Percentiles rank a stretch among this genome's conserved stretches.
These are phyloP conservation scores for Chrysochloris asiatica DNA, from an alignment of 2,113 vertebrate genomes.

Conservation along the genomic window DNA sequence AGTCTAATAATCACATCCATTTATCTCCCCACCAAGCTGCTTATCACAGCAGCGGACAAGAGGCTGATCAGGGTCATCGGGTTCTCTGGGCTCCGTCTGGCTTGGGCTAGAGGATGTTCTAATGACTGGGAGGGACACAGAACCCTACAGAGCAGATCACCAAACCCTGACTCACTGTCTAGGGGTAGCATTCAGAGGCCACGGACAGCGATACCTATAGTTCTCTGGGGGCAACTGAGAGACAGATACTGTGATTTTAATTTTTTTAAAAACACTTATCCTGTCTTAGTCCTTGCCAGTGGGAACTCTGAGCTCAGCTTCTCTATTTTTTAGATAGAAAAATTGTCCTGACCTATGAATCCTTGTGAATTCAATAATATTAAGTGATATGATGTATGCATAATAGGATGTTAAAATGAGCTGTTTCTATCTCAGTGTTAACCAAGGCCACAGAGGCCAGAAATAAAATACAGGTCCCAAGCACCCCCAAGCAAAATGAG, in stretches of 20 bases:
- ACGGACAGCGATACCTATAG: no score
- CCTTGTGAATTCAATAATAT: neutral
- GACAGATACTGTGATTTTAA: no score
- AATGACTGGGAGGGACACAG: neutral
- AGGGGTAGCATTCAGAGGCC: neutral
- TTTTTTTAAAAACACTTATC: neutral
- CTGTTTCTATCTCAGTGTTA: neutral
- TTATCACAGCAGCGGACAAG: neutral
- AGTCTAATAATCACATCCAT: constrained; percentile 51
- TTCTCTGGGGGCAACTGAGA: neutral
- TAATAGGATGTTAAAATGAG: no score
- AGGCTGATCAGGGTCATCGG: neutral
- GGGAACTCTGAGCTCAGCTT: neutral
- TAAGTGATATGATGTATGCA: neutral
- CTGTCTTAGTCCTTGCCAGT: neutral
- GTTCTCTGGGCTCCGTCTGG: neutral
- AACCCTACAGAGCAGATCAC: neutral
- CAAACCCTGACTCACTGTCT: neutral
- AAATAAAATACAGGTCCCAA: neutral
- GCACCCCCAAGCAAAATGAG: neutral
- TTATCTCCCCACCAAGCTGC: constrained; percentile 52
- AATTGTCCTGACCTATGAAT: neutral
- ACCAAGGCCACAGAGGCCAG: neutral
- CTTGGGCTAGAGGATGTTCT: neutral
- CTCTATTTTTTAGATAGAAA: neutral